Evolutionary conservation across 2,888 invertebrate species (phyloP).

Genomic region (Furcula furcula): DNA sequence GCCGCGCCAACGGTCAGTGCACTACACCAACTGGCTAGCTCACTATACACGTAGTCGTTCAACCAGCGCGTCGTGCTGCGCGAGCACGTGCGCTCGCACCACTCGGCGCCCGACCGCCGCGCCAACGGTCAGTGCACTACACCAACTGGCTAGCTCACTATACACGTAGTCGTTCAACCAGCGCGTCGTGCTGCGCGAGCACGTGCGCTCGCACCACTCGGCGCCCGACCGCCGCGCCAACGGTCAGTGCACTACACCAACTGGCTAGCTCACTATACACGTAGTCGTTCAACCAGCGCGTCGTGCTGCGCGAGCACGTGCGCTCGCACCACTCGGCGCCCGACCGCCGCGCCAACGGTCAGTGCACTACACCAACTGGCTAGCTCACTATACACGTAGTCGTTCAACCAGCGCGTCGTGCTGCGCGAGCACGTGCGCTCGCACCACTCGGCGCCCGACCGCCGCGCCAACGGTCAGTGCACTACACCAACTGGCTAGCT

Average conservation of each 20-base stretch:
- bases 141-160: constrained; percentile 93
- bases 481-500: too few species aligned
- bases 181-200: constrained; percentile 91
- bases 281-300: constrained; percentile 93
- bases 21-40: too few species aligned
- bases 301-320: constrained; percentile 91
- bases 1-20: constrained; percentile 75
- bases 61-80: constrained; percentile 92
- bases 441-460: constrained; percentile 92
- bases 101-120: constrained; percentile 90
- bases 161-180: constrained; percentile 94
- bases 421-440: constrained; percentile 92
- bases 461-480: constrained; percentile 75
- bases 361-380: too few species aligned
- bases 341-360: constrained; percentile 83
- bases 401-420: constrained; percentile 93
- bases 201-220: constrained; percentile 93
- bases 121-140: constrained; percentile 60
- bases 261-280: constrained; percentile 94
- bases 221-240: constrained; percentile 87
- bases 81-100: constrained; percentile 92
- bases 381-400: constrained; percentile 92
- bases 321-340: constrained; percentile 93
- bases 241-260: constrained; percentile 46
- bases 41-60: constrained; percentile 92